Conservation (phyloP, 1,140 invertebrate species). For the Drosophila kurseongensis region DNA sequence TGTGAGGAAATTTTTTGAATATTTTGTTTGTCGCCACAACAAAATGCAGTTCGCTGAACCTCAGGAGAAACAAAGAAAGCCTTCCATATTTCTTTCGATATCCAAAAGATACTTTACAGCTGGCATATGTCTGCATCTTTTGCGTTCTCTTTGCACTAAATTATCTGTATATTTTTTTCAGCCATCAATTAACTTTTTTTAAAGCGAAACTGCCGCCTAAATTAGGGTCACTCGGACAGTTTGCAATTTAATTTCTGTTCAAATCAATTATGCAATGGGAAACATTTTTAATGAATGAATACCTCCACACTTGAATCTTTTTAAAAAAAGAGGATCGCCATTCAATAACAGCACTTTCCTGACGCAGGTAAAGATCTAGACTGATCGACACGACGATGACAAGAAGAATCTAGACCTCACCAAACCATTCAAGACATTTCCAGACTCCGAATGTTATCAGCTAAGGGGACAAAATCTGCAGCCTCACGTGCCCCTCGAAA, state of each 20-base stretch:
- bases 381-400: slow-evolving; percentile 8
- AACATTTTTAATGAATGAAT: slow-evolving; percentile 2
- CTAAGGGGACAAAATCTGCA: slow-evolving; percentile 3
- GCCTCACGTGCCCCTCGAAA: slow-evolving; percentile 57
- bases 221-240: slow-evolving; percentile 60
- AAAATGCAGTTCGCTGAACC: slow-evolving; percentile 49
- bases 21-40: slow-evolving; percentile 33
- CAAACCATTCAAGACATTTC: slow-evolving; percentile 42
- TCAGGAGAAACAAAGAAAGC: slow-evolving; percentile 22
- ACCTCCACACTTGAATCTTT: slow-evolving; percentile 3
- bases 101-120: slow-evolving; percentile 3
- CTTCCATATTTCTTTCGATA: slow-evolving; percentile 7
- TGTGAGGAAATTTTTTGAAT: slow-evolving; percentile 40
- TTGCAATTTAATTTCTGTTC: slow-evolving; percentile 35
- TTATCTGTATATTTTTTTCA: not conserved
- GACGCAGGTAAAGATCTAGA: slow-evolving; percentile 13
- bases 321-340: slow-evolving; percentile 7
- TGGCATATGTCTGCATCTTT: slow-evolving; percentile 3
- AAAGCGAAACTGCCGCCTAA: slow-evolving; percentile 15
- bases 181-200: slow-evolving; percentile 8
- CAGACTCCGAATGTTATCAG: slow-evolving; percentile 31
- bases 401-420: slow-evolving; percentile 29
- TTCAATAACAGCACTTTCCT: slow-evolving; percentile 11
- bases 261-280: slow-evolving; percentile 55
- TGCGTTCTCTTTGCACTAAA: not conserved